Evolutionary conservation across 2,113 vertebrate species (phyloP).

Genomic region (Paradisaea rubra): DNA sequence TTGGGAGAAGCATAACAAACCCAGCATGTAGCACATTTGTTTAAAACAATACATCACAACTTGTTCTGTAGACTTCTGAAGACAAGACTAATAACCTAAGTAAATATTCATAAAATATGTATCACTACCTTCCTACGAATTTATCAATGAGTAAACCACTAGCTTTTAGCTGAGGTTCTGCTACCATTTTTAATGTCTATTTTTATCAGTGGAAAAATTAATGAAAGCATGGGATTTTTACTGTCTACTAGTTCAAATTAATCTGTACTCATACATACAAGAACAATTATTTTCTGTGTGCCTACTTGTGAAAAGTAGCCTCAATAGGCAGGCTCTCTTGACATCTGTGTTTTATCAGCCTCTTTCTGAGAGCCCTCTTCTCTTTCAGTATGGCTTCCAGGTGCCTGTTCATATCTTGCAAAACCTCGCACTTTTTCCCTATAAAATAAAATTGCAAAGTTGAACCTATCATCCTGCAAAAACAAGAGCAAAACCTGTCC

Average conservation of each 20-base stretch:
- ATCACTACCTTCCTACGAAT: background rate
- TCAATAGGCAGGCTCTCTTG: slow-evolving; percentile 82
- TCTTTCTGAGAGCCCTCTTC: slow-evolving; percentile 78
- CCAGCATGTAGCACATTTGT: background rate
- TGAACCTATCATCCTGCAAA: background rate
- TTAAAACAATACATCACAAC: background rate
- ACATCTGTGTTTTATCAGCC: slow-evolving; percentile 77
- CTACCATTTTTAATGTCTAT: background rate
- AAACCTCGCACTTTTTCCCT: slow-evolving; percentile 74
- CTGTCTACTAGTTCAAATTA: background rate
- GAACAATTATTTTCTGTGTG: background rate
- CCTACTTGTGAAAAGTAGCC: slow-evolving; percentile 83
- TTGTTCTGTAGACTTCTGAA: background rate
- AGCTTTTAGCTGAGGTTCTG: background rate
- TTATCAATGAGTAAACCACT: background rate
- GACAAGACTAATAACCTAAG: background rate
- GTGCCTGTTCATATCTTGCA: slow-evolving; percentile 83
- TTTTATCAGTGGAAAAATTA: background rate
- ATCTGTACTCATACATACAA: background rate
- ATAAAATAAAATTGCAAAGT: background rate
- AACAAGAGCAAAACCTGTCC: background rate
- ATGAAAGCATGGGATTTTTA: background rate
- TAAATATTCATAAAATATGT: background rate
- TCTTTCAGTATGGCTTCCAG: slow-evolving; percentile 83
- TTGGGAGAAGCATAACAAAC: background rate